Base-by-base conservation (phyloP, 2,113 vertebrate genomes). In the Cheirogaleus medius region DNA sequence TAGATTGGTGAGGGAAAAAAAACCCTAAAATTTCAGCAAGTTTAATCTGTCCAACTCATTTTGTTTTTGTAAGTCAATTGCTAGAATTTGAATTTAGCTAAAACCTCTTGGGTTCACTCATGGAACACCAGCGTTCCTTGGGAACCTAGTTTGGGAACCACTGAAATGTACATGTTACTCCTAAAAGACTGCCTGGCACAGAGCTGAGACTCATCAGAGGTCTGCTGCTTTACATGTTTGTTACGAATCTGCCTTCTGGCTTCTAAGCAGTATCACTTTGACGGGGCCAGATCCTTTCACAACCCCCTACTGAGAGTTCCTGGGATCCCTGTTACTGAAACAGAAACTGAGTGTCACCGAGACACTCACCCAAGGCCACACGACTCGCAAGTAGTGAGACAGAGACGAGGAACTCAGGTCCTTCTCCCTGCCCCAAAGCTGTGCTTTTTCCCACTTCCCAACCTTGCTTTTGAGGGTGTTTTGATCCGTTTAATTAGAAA, bases 111-210 rank as follows among this genome's bases (percentile, higher is more conserved):
- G 25, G 37, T 18, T 17, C 13, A 5, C 52, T 69, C 10, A 2
- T 21, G 39, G 85, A 80, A 37, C 21, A 63, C n/a, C 42, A 12
- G 39, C 69, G 81, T 81, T 76, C 44, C 77, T 21, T 66, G n/a
- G 84, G 71, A 77, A 63, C 52, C 52, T 23, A 20, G 15, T 83
- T 90, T 92, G 88, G 69, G 86, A 94, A 37, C 83, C n/a, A 1
- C 17, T 32, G 42, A 73, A 66, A 42, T 6, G 1, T 2, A 5
- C 10, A 6, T 27, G 37, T 32, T 18, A 7, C 11, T 47, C 82
- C 81, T 83, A 4, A 32, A 82, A 96, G 47, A 15, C 42, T 12
- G 5, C 4, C 47, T 6, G 21, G 69, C 13, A 3, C 21, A 5
- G 15, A 5, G 29, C 25, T 20, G 27, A 60, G 34, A 54, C n/a